Base-by-base conservation (phyloP, 1,140 invertebrate genomes). In the Delia radicum region DNA sequence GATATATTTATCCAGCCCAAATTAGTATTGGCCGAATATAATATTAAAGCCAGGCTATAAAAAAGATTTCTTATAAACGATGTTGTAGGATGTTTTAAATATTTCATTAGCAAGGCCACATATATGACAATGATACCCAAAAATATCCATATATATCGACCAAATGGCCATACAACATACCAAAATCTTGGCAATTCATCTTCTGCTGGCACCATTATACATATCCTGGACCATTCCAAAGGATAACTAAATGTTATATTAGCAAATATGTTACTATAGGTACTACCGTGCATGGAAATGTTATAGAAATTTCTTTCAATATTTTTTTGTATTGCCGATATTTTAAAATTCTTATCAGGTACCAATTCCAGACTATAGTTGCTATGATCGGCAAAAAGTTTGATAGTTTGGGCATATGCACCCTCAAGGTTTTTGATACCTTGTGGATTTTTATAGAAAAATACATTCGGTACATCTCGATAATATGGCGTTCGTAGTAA, bases 141-240 rank as follows among this genome's bases (percentile, higher is more conserved):
- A 21, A 78, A 72, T 0, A 77, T 61, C 82, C 83, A 85, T 13
- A 83, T 79, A 31, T 79, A 85, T 2, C 75, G 77, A 5, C 81
- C 83, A 73, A 85, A 62, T 0, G 83, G 81, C 83, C 83, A 85
- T 1, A 85, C 77, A 46, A 85, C 73, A 42, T 85, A 85, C 79
- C 79, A 78, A 81, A 79, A 85, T 37, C 82, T 83, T 65, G 83
- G 81, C 73, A 85, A 29, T 79, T 85, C 83, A 21, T 82, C 81
- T 0, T 81, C 79, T 2, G 85, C 75, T 0, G 83, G 83, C 2
- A 85, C 83, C 83, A 85, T 85, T 13, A 85, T 79, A 69, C 83
- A 85, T 55, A 77, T 82, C 15, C 72, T 78, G 74, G 79, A 74
- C 18, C 80, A 42, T 61, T 81, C 79, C 7, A 85, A 18, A 0